These are phyloP conservation scores for Nemotelus nigrinus DNA, from an alignment of 2,888 invertebrate species.

Conservation along the genomic window DNA sequence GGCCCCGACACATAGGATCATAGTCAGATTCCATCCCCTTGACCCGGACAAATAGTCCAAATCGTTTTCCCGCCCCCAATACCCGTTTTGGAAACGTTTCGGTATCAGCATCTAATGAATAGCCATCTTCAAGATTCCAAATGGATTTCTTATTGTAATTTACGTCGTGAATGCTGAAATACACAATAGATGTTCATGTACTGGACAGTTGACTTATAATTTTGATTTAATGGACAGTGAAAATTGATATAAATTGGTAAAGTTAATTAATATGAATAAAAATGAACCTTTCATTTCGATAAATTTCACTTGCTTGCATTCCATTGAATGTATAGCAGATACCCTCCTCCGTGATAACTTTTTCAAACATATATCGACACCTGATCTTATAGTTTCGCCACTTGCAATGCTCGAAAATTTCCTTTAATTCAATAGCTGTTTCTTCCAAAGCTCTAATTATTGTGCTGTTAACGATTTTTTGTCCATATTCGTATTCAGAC, in stretches of 20 bases:
- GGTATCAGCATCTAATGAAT: constrained; percentile 66
- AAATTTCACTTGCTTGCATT: constrained; percentile 69
- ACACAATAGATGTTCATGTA: background rate
- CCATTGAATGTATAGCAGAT: constrained; percentile 77
- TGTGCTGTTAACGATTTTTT: constrained; percentile 66
- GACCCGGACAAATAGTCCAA: constrained; percentile 73
- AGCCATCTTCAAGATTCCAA: constrained; percentile 76
- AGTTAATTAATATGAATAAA: too few species aligned
- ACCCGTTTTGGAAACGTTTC: constrained; percentile 77
- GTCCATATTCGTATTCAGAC: constrained; percentile 64
- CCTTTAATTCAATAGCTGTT: constrained; percentile 67
- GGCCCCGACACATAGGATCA: constrained; percentile 76
- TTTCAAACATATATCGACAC: constrained; percentile 71
- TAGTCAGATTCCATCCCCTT: constrained; percentile 70
- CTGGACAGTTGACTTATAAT: background rate
- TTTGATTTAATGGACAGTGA: too few species aligned
- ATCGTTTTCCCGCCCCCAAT: constrained; percentile 73
- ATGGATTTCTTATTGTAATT: constrained; percentile 58
- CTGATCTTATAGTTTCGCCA: constrained; percentile 67
- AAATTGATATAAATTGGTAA: too few species aligned
- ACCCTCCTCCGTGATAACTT: constrained; percentile 76
- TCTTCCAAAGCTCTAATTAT: constrained; percentile 69
- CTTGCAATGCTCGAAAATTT: constrained; percentile 69
- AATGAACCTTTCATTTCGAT: constrained; percentile 62
- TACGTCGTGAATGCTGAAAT: constrained; percentile 48